Percentiles rank a stretch among this genome's conserved stretches.
These are phyloP conservation scores for Dufourea novaeangliae DNA, from an alignment of 1,140 invertebrate genomes.

Conservation along the genomic window DNA sequence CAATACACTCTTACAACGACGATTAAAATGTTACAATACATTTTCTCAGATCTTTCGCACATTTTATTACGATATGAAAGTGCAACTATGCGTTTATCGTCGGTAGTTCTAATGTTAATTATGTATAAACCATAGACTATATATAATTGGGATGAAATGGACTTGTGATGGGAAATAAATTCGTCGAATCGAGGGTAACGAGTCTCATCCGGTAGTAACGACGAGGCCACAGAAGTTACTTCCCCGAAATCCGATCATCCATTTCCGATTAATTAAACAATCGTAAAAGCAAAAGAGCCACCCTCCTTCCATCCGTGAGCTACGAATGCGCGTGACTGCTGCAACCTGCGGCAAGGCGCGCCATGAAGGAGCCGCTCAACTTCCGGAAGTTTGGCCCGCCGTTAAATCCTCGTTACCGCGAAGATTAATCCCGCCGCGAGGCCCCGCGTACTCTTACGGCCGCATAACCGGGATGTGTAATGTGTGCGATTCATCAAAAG, in stretches of 20 bases:
- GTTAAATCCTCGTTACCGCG: conserved; percentile 63
- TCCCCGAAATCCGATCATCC: background rate
- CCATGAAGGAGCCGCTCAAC: conserved; percentile 33
- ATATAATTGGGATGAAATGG: no score
- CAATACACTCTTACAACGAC: no score
- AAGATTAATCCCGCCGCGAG: conserved; percentile 54
- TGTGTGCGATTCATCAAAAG: conserved; percentile 49
- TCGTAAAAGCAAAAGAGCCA: conserved; percentile 22
- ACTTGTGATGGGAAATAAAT: background rate
- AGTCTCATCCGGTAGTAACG: no score
- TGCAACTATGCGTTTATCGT: no score
- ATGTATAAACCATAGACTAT: no score
- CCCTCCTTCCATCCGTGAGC: conserved; percentile 6
- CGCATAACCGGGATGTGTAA: conserved; percentile 35
- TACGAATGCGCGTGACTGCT: conserved; percentile 44
- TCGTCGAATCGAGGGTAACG: background rate
- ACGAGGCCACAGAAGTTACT: background rate
- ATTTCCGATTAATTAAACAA: conserved; percentile 55
- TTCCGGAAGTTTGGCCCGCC: conserved; percentile 52
- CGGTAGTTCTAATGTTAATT: no score
- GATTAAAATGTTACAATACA: no score
- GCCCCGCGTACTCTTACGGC: conserved; percentile 38
- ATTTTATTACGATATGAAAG: no score
- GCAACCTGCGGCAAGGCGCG: conserved; percentile 1
- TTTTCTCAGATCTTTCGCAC: no score